Conservation (phyloP, 2,113 vertebrate genomes). For the Felis catus region F.catus_Fca126_mat1.0 CM031423.1:46167001-46167500, state of each 20-base stretch:
- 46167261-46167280: not conserved
- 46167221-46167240: not conserved
- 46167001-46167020: accelerated
- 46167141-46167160: not conserved
- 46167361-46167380: not conserved
- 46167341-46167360: accelerated
- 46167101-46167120: not conserved
- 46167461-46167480: not conserved
- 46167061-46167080: not conserved
- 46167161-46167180: not conserved
- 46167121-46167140: not conserved
- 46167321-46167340: not conserved
- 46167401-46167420: not conserved
- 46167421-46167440: not conserved
- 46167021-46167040: not conserved
- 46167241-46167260: not conserved
- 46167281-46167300: not conserved
- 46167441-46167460: not conserved
- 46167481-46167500: not conserved
- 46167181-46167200: not conserved
- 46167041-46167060: not conserved
- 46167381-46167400: not conserved
- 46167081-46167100: accelerated
- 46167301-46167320: accelerated
- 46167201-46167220: not conserved